Evolutionary conservation across 2,888 invertebrate genomes (phyloP).

Genomic region (Xestia sexstrigata): DNA sequence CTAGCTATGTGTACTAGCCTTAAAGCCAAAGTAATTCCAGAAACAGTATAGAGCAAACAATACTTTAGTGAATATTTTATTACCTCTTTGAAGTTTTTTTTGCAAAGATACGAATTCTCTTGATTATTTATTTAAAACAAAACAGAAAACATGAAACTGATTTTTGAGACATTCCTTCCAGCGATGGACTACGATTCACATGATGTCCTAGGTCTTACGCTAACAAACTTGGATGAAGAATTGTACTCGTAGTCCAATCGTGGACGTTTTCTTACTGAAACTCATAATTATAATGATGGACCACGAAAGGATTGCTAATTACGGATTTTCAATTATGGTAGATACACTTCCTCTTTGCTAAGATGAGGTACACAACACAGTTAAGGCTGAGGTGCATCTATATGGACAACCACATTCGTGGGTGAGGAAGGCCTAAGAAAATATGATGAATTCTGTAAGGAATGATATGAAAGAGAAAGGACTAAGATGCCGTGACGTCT

Average conservation of each 20-base stretch:
- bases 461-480: neutral
- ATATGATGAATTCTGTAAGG: neutral
- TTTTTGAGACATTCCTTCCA: neutral
- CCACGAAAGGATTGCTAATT: neutral
- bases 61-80: conserved; percentile 5
- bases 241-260: neutral
- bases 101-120: neutral
- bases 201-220: neutral
- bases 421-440: neutral
- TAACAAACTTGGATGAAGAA: neutral
- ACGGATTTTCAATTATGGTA: neutral
- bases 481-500: neutral
- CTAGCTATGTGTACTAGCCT: neutral
- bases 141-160: neutral
- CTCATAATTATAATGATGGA: neutral
- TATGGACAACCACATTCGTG: neutral
- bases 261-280: neutral
- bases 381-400: neutral
- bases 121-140: neutral
- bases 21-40: neutral
- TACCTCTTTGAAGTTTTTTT: neutral
- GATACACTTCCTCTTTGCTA: neutral
- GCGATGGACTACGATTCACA: neutral
- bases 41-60: neutral
- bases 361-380: neutral